A percentile compares a stretch with the other conserved stretches of the same genome.
Conservation (phyloP, 2,113 vertebrate genomes). For the Empidonax traillii region DNA sequence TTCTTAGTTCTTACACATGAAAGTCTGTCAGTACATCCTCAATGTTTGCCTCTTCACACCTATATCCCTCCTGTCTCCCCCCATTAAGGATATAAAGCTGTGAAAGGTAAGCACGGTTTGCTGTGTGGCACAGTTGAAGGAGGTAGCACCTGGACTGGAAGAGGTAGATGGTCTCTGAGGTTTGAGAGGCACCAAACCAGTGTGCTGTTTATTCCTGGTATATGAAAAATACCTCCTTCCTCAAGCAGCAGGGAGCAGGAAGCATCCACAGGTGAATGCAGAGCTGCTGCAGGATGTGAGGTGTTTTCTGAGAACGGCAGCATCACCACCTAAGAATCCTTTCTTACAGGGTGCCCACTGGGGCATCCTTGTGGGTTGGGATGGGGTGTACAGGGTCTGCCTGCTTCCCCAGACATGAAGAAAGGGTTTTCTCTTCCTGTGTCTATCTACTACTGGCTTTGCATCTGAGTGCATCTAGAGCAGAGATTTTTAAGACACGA, state of each 20-base stretch:
- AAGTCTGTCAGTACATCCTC: background rate
- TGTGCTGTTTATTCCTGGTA: background rate
- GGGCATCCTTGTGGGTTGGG: background rate
- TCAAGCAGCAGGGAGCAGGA: background rate
- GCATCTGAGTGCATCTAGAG: background rate
- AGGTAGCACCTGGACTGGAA: background rate
- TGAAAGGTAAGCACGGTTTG: background rate
- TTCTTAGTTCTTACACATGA: background rate
- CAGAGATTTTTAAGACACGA: background rate
- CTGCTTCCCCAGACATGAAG: background rate
- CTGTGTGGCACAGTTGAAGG: background rate
- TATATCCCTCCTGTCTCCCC: background rate
- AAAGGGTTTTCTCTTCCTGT: background rate
- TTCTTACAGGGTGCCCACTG: background rate
- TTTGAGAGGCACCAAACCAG: fast-evolving
- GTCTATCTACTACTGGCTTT: background rate
- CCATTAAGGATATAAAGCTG: background rate
- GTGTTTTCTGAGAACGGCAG: background rate
- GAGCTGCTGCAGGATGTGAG: background rate
- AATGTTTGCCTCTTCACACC: background rate
- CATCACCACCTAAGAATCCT: background rate
- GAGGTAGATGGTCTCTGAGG: no score
- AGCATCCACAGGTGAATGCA: background rate
- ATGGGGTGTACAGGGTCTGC: background rate
- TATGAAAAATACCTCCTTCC: background rate